phyloP scores from a whole-genome alignment of 1,140 invertebrate species.

The Anastatus disparis region DNA sequence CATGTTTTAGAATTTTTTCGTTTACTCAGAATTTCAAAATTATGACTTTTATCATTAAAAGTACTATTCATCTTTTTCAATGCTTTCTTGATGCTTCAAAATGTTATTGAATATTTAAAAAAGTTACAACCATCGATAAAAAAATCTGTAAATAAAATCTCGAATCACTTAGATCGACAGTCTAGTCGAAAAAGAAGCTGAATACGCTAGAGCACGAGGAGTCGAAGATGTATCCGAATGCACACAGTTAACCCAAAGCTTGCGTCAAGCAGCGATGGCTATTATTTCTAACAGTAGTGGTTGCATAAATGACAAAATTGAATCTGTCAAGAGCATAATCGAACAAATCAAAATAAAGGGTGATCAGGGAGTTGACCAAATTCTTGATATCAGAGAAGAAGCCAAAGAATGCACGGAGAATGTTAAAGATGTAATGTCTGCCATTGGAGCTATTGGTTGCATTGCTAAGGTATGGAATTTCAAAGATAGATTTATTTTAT shows the following conservation, averaged over 20 bases:
- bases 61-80: too few relatives aligned
- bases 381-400: slow-evolving; percentile 34
- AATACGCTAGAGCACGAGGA: not conserved
- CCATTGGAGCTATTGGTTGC: slow-evolving; percentile 44
- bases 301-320: slow-evolving; percentile 45
- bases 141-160: too few relatives aligned
- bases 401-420: slow-evolving; percentile 44
- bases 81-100: too few relatives aligned
- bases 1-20: too few relatives aligned
- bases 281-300: slow-evolving; percentile 37
- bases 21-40: too few relatives aligned
- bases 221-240: slow-evolving; percentile 38
- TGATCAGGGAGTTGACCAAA: slow-evolving; percentile 25
- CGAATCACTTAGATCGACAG: slow-evolving; percentile 4
- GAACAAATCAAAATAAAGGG: slow-evolving; percentile 38
- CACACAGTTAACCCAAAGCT: slow-evolving; percentile 3
- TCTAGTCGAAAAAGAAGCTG: not conserved
- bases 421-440: slow-evolving; percentile 32
- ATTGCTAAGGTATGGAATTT: slow-evolving; percentile 48
- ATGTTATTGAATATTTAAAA: too few relatives aligned
- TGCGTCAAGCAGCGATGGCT: slow-evolving; percentile 27
- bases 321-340: slow-evolving; percentile 38
- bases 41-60: too few relatives aligned
- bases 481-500: too few relatives aligned
- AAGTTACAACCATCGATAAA: too few relatives aligned